A percentile compares a stretch with the other conserved stretches of the same genome.
Evolutionary conservation across 2,113 vertebrate genomes (phyloP).

Genomic region (Tenebrosternarchus preto): DNA sequence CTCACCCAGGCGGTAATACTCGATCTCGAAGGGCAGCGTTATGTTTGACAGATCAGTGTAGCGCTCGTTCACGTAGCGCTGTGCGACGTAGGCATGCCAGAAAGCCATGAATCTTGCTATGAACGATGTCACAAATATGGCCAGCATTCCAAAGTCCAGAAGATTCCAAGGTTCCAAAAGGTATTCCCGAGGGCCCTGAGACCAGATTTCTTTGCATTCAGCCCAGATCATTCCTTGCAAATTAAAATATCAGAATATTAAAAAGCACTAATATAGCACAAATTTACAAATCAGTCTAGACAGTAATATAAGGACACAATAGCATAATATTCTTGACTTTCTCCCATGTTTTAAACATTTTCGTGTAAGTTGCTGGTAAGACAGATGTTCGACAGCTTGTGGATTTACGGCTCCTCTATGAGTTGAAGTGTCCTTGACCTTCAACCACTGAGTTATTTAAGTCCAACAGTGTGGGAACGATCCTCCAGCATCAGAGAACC

Average conservation of each 20-base stretch:
- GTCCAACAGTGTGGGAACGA: too few relatives aligned
- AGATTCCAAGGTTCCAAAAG: constrained; percentile 96
- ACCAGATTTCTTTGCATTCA: constrained; percentile 95
- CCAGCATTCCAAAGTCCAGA: constrained; percentile 93
- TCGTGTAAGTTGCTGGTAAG: constrained; percentile 5
- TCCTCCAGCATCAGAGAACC: too few relatives aligned
- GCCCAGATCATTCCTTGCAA: constrained; percentile 92
- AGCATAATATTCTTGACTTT: neutral
- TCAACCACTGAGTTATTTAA: too few relatives aligned
- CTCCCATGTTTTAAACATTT: neutral
- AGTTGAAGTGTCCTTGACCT: too few relatives aligned
- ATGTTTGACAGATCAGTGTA: constrained; percentile 79
- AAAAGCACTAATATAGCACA: neutral
- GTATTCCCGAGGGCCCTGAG: constrained; percentile 91
- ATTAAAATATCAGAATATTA: neutral
- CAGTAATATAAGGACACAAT: neutral
- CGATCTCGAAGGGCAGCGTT: constrained; percentile 83
- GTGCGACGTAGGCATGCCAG: constrained; percentile 90
- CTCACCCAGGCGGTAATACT: constrained; percentile 90
- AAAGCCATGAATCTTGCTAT: constrained; percentile 94
- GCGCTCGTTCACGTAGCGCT: constrained; percentile 84
- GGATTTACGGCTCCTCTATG: too few relatives aligned
- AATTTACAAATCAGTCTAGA: neutral
- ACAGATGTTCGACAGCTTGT: constrained; percentile 37
- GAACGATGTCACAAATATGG: constrained; percentile 93